Evolutionary conservation across 2,888 invertebrate genomes (phyloP).

Genomic region (Tenodera sinensis): DNA sequence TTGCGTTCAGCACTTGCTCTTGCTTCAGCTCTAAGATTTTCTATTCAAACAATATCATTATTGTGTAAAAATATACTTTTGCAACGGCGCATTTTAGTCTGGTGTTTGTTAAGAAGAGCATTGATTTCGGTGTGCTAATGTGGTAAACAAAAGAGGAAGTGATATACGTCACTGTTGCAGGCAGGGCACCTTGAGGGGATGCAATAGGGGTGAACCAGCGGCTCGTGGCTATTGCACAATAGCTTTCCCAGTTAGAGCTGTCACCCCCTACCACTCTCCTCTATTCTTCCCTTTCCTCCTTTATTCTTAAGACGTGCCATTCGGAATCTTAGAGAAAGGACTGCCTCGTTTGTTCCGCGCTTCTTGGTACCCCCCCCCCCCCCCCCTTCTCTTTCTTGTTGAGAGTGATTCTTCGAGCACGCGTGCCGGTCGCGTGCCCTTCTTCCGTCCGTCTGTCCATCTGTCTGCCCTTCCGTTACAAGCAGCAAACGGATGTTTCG

Average conservation of each 20-base stretch:
- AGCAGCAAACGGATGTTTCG: neutral
- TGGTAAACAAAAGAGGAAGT: too few species aligned
- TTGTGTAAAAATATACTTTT: too few species aligned
- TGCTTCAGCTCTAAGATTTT: too few species aligned
- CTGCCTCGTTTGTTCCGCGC: neutral
- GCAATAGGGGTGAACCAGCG: neutral
- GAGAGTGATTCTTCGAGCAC: neutral
- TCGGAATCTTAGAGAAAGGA: neutral
- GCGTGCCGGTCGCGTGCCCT: conserved; percentile 8
- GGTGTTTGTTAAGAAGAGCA: too few species aligned
- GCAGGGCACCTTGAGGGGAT: neutral
- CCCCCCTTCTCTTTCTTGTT: neutral
- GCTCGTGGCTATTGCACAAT: conserved; percentile 13
- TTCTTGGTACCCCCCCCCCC: neutral
- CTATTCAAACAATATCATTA: too few species aligned
- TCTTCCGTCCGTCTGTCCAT: neutral
- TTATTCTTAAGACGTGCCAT: conserved; percentile 9
- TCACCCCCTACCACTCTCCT: neutral
- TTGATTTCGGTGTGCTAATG: too few species aligned
- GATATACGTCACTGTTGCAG: neutral
- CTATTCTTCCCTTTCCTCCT: neutral
- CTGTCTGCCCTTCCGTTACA: neutral
- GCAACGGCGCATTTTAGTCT: too few species aligned
- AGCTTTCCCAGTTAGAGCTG: conserved; percentile 8
- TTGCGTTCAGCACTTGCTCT: too few species aligned